Base-by-base conservation (phyloP, 2,888 invertebrate genomes). In the Empis stercorea region DNA sequence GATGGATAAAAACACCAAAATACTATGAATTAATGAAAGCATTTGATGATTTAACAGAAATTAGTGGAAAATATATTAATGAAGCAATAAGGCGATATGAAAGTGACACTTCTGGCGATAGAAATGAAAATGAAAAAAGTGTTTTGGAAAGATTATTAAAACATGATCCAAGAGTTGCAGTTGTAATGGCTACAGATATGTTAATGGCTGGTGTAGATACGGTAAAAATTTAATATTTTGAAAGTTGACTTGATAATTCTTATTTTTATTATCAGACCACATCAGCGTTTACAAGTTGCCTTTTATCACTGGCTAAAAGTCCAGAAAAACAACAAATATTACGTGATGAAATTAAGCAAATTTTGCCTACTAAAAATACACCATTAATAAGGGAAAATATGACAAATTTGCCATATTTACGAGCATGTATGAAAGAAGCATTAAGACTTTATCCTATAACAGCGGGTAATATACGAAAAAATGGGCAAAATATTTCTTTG, bases 371-470 rank as follows among this genome's bases (percentile, higher is more conserved):
- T 1, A 71, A 69, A 50, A 59, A 68, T 39, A 64, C 71, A 0
- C 63, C 63, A 13, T 59, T 78, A 17, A 73, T 71, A 0, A 61
- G 68, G 10, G 63, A 65, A 0, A 62, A 71, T 43, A 61, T 76
- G 45, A 67, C 68, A 17, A 64, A 73, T 47, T 67, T 76, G 46
- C 72, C 76, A 0, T 87, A 82, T 60, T 59, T 87, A 16, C 78
- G 75, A 48, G 85, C 84, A 1, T 84, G 83, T 57, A 72, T 87
- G 16, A 87, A 84, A 59, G 87, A 87, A 62, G 73, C 80, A 0
- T 64, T 83, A 50, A 71, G 84, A 56, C 44, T 80, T 11, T 70
- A 73, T 55, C 78, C 80, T 0, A 72, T 79, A 0, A 72, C 73
- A 1, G 64, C 73, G 7, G 80, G 74, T 1, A 79, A 75, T 54